Conservation (phyloP, 2,888 invertebrate genomes). For the Acronicta alni region DNA sequence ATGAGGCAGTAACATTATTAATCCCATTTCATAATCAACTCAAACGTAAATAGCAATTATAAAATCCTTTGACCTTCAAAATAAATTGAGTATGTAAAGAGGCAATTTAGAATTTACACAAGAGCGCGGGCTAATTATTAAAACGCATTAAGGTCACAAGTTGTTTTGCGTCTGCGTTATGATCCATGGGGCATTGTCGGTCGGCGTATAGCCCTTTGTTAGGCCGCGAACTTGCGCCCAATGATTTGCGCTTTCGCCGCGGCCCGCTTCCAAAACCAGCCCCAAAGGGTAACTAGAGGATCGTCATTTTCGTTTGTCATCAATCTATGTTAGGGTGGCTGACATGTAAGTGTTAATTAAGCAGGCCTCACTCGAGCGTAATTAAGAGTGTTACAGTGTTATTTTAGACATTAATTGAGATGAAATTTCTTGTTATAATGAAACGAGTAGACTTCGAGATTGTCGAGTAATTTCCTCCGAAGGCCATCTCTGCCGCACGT, state of each 20-base stretch:
- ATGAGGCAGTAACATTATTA: too few species aligned
- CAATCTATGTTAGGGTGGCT: constrained; percentile 88
- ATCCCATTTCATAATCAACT: neutral
- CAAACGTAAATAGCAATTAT: neutral
- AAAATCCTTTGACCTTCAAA: constrained; percentile 4
- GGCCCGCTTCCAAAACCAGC: constrained; percentile 74
- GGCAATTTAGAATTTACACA: constrained; percentile 38
- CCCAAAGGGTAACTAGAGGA: constrained; percentile 78
- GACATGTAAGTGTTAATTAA: constrained; percentile 90
- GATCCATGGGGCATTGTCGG: constrained; percentile 76
- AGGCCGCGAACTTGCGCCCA: constrained; percentile 72
- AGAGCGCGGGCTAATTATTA: constrained; percentile 80
- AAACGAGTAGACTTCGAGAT: constrained; percentile 70
- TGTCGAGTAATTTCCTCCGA: constrained; percentile 79
- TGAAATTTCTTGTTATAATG: constrained; percentile 87
- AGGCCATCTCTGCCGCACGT: constrained; percentile 75
- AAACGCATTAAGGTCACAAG: constrained; percentile 84
- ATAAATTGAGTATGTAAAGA: constrained; percentile 16
- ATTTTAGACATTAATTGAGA: constrained; percentile 89
- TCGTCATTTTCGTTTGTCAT: constrained; percentile 89
- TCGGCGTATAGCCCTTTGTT: constrained; percentile 77
- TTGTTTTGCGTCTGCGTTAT: constrained; percentile 78
- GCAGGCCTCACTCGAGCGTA: constrained; percentile 88
- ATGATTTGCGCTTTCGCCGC: constrained; percentile 84
- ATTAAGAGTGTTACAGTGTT: constrained; percentile 89